These are phyloP conservation scores for Gymnocheta viridis DNA, from an alignment of 2,888 invertebrate genomes.

Conservation along the genomic window DNA sequence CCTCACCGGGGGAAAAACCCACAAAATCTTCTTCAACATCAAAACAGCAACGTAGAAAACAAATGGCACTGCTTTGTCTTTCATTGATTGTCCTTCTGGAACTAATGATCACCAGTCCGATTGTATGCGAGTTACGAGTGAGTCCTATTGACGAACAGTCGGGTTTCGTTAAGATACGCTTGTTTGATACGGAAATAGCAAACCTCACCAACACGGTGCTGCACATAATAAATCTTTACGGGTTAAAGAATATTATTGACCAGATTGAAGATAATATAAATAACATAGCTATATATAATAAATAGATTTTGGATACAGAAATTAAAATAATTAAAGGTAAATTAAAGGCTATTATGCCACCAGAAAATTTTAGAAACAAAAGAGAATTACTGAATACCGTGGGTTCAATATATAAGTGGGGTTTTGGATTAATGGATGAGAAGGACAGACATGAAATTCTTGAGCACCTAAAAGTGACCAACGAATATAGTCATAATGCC, in stretches of 20 bases:
- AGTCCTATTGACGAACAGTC: conserved; percentile 2
- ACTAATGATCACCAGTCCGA: background rate
- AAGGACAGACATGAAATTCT: background rate
- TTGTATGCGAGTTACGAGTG: conserved; percentile 3
- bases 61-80: background rate
- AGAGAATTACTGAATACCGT: background rate
- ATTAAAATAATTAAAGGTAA: conserved; percentile 10
- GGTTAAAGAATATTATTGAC: background rate
- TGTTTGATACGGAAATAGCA: conserved; percentile 16
- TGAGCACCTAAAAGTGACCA: background rate
- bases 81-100: background rate
- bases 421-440: background rate
- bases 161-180: conserved; percentile 1
- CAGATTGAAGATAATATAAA: background rate
- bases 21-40: no score
- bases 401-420: background rate
- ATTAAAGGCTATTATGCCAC: background rate
- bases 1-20: no score
- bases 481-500: conserved; percentile 10
- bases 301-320: background rate
- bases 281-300: background rate
- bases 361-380: background rate
- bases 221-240: conserved; percentile 14
- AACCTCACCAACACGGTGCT: background rate
- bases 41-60: background rate